These are phyloP conservation scores for Ptychochromis oligacanthus DNA, from an alignment of 2,113 vertebrate genomes.

Conservation along the genomic window DNA sequence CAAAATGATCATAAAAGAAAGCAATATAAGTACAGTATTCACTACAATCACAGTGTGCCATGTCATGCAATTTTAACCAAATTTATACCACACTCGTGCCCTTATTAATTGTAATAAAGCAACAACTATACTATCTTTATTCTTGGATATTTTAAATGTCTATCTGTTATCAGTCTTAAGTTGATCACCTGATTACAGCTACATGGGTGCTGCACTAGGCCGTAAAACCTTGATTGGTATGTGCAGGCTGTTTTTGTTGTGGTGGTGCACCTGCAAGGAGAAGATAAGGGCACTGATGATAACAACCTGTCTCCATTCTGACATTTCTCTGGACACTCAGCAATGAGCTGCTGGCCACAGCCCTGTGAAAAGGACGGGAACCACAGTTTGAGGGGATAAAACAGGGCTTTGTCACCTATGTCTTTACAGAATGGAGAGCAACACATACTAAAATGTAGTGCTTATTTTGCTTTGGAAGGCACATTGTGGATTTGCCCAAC, in stretches of 20 bases:
- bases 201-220: conserved; percentile 43
- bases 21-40: not conserved
- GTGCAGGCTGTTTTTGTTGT: conserved; percentile 63
- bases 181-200: conserved; percentile 63
- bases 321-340: conserved; percentile 77
- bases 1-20: not conserved
- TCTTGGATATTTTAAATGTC: conserved; percentile 17
- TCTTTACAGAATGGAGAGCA: conserved; percentile 32
- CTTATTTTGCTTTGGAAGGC: not conserved
- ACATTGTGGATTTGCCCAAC: conserved; percentile 11
- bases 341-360: conserved; percentile 60
- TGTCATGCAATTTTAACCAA: not conserved
- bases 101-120: not conserved
- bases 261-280: conserved; percentile 68
- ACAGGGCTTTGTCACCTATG: conserved; percentile 25
- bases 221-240: conserved; percentile 61
- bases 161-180: conserved; percentile 38
- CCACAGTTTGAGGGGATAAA: conserved; percentile 35
- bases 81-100: not conserved
- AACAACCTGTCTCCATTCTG: conserved; percentile 75
- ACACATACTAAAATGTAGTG: conserved; percentile 1
- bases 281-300: conserved; percentile 77
- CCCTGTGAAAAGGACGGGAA: conserved; percentile 37
- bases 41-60: not conserved
- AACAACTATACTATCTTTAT: conserved; percentile 7